Percentiles rank a stretch among this genome's conserved stretches.
Conservation (phyloP, 2,113 vertebrate species). For the Menura novaehollandiae region DNA sequence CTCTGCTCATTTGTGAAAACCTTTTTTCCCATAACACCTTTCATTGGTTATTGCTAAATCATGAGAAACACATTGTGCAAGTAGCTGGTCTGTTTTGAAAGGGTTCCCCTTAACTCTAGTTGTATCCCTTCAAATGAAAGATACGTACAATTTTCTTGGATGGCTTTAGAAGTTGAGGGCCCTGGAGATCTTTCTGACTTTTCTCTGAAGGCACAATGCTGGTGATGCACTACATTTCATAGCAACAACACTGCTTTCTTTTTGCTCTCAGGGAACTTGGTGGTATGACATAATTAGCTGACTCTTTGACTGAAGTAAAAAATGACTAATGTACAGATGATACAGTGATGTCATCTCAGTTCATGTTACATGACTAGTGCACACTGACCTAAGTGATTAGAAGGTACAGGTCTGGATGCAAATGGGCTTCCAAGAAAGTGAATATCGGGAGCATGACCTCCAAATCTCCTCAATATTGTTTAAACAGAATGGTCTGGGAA, state of each 20-base stretch:
- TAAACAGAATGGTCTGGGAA: not conserved
- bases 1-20: not conserved
- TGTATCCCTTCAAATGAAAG: not conserved
- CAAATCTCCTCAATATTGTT: not conserved
- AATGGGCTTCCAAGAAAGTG: not conserved
- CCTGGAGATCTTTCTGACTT: not conserved
- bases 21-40: accelerated
- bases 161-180: not conserved
- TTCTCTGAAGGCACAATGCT: not conserved
- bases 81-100: not conserved
- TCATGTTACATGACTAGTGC: accelerated
- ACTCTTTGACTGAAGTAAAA: not conserved
- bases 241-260: not conserved
- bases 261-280: not conserved
- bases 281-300: not conserved
- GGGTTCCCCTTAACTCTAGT: not conserved
- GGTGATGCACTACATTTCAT: not conserved
- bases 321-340: not conserved
- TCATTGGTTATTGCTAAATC: not conserved
- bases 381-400: not conserved
- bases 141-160: not conserved
- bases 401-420: not conserved
- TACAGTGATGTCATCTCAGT: not conserved
- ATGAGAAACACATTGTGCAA: not conserved
- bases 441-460: not conserved